These are phyloP conservation scores for Mythimna lalbum DNA, from an alignment of 2,888 invertebrate species.

Conservation along the genomic window DNA sequence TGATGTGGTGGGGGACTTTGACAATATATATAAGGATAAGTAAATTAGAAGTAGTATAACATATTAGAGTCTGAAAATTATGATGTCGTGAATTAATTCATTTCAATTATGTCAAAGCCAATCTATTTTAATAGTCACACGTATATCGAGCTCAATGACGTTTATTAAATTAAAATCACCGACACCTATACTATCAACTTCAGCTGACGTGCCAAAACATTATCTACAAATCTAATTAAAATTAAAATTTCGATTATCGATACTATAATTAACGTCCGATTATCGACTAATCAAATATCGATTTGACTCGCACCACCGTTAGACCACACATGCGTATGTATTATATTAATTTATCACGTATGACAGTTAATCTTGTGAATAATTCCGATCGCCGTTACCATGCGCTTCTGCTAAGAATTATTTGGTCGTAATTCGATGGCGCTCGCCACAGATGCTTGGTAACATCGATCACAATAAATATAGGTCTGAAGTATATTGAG, in stretches of 20 bases:
- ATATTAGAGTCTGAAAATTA: background rate
- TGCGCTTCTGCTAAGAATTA: constrained; percentile 55
- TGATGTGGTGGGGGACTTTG: too few relatives aligned
- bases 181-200: background rate
- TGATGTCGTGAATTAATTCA: background rate
- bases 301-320: constrained; percentile 65
- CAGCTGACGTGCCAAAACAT: constrained; percentile 45
- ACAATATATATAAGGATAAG: too few relatives aligned
- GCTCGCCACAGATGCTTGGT: constrained; percentile 19
- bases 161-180: constrained; percentile 25
- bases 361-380: constrained; percentile 69
- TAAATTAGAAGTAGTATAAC: too few relatives aligned
- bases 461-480: background rate
- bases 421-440: constrained; percentile 48
- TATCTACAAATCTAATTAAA: constrained; percentile 50
- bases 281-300: constrained; percentile 75
- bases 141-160: background rate
- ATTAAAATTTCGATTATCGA: constrained; percentile 58
- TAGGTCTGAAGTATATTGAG: background rate
- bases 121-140: background rate
- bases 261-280: constrained; percentile 66
- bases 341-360: constrained; percentile 73
- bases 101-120: background rate
- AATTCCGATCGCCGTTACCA: constrained; percentile 56
- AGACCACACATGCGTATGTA: constrained; percentile 73